phyloP scores from a whole-genome alignment of 2,888 invertebrate species.

The Stenoptilia bipunctidactyla region DNA sequence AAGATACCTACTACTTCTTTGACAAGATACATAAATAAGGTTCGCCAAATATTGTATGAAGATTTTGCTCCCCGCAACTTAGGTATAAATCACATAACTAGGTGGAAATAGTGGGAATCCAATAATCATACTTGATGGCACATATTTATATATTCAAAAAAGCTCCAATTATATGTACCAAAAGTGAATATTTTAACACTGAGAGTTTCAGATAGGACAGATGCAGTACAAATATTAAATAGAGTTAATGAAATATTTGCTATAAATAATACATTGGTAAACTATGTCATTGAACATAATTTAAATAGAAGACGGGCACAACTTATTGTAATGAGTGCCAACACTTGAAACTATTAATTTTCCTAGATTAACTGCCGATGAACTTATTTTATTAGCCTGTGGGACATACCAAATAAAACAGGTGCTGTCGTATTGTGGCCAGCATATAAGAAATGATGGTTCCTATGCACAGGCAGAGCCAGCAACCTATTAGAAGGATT shows the following conservation, averaged over 20 bases:
- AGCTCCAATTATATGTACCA: not conserved
- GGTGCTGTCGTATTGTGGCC: constrained; percentile 5
- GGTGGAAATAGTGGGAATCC: not conserved
- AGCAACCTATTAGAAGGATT: not conserved
- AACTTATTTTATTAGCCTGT: constrained; percentile 3
- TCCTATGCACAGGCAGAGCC: not conserved
- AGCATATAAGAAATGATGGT: constrained; percentile 4
- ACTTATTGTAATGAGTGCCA: not conserved
- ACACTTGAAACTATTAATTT: constrained; percentile 2
- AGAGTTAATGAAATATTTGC: constrained; percentile 3
- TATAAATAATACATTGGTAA: not conserved
- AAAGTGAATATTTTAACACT: constrained; percentile 2
- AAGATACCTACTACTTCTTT: not conserved
- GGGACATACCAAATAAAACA: constrained; percentile 5
- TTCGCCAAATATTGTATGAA: not conserved
- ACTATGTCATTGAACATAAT: not conserved
- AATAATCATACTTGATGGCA: not conserved
- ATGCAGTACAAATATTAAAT: constrained; percentile 4
- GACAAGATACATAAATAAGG: not conserved
- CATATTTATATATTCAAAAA: not conserved
- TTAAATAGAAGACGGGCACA: constrained; percentile 2
- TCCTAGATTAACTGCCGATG: constrained; percentile 2
- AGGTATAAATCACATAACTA: not conserved
- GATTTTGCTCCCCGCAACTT: not conserved
- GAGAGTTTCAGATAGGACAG: constrained; percentile 3